phyloP scores from a whole-genome alignment of 37 sponge, comb jelly and placozoan species.

The Mnemiopsis leidyi region DNA sequence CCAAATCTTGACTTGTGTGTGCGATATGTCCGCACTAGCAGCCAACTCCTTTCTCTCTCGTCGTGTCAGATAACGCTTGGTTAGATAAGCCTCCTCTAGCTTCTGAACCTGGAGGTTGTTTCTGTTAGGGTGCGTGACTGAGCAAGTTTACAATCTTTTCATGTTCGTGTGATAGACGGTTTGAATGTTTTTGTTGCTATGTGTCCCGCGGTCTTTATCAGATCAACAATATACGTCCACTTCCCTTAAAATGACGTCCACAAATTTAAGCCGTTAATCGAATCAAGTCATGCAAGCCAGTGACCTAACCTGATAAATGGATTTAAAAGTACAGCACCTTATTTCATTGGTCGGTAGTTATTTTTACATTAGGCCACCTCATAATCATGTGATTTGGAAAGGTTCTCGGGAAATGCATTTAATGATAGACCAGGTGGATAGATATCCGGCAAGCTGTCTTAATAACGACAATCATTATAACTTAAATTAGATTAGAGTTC shows the following conservation, averaged over 20 bases:
- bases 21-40: conserved; percentile 21
- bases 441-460: no score
- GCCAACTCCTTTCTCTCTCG: conserved; percentile 52
- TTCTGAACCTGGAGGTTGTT: conserved; percentile 32
- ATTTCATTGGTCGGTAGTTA: neutral
- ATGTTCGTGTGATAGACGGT: neutral
- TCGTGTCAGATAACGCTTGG: conserved; percentile 33
- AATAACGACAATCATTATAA: no score
- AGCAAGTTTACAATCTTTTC: neutral
- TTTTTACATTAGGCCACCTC: neutral
- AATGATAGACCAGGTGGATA: no score
- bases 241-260: neutral
- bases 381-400: neutral
- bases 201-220: no score
- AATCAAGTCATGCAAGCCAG: neutral
- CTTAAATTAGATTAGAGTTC: no score
- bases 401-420: no score
- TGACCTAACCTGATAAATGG: neutral
- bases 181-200: neutral
- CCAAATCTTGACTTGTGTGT: conserved; percentile 64
- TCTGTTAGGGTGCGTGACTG: neutral
- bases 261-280: neutral
- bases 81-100: conserved; percentile 38
- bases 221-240: no score
- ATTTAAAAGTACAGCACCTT: neutral